phyloP scores from a whole-genome alignment of 2,113 vertebrate species.

The Rhegmatorhina hoffmannsi region DNA sequence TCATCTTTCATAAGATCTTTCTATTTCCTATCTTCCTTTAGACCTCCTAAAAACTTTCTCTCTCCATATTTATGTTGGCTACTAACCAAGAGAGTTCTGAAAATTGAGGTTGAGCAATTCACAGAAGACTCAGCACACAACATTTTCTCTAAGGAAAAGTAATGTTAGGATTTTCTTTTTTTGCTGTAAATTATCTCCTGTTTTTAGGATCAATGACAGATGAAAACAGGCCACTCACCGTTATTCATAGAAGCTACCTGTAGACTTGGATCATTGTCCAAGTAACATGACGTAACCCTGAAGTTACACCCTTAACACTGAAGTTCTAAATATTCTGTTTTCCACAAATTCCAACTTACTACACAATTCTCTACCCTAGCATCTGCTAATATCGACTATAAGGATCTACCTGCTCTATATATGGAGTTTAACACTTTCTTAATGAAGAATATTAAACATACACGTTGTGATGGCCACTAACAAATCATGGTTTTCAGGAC shows the following conservation, averaged over 20 bases:
- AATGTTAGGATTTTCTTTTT: not conserved
- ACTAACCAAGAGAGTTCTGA: not conserved
- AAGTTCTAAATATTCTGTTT: not conserved
- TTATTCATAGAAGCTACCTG: accelerated
- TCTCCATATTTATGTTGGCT: not conserved
- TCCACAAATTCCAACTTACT: not conserved
- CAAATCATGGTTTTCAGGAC: not conserved
- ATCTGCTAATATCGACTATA: not conserved
- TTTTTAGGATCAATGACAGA: not conserved
- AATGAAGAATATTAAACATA: not conserved
- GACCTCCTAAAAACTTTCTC: not conserved
- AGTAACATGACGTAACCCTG: not conserved
- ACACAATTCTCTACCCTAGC: not conserved
- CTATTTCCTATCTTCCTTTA: not conserved
- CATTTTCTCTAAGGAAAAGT: not conserved
- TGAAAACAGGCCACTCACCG: not conserved
- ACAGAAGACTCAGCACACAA: not conserved
- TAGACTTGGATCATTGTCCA: not conserved
- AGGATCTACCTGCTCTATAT: not conserved
- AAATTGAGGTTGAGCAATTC: not conserved
- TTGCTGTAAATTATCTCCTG: not conserved
- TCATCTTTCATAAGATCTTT: not conserved
- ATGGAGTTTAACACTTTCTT: not conserved
- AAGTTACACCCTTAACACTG: not conserved
- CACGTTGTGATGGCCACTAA: not conserved